These are phyloP conservation scores for Gasterosteus nipponicus DNA, from an alignment of 2,113 vertebrate genomes.

Conservation along the genomic window DNA sequence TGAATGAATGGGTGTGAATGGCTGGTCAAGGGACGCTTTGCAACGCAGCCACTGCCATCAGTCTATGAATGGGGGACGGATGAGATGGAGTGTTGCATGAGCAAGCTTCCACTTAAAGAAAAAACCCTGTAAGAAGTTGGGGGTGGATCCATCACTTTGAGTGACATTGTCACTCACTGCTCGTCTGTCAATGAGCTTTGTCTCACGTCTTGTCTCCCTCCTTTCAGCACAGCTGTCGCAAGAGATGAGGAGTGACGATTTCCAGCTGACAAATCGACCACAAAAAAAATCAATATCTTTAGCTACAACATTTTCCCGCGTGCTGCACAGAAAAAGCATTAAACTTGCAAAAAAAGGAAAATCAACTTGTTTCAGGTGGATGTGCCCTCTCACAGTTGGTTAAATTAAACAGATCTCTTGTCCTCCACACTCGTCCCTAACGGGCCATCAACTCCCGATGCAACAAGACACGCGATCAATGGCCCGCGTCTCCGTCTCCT, in stretches of 20 bases:
- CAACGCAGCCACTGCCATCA: too few relatives aligned
- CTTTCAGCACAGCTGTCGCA: background rate
- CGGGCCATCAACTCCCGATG: conserved; percentile 26
- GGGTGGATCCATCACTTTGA: background rate
- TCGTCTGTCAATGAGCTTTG: background rate
- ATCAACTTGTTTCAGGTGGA: background rate
- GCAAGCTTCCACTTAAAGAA: background rate
- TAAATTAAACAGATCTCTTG: conserved; percentile 42
- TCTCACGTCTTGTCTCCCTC: background rate
- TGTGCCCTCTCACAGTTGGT: background rate
- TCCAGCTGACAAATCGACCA: conserved; percentile 21
- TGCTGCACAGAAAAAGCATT: background rate
- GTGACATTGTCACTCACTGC: conserved; percentile 25
- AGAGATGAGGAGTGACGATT: background rate
- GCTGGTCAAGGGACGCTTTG: too few relatives aligned
- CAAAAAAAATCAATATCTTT: background rate
- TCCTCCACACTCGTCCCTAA: conserved; percentile 19
- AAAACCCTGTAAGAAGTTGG: background rate
- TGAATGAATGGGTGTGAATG: too few relatives aligned
- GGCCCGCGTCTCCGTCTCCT: background rate
- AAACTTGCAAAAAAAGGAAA: background rate
- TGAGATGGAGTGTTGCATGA: background rate
- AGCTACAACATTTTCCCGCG: background rate
- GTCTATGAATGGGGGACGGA: too few relatives aligned
- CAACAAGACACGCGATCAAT: background rate